Evolutionary conservation across 2,113 vertebrate species (phyloP).

Genomic region (Galeopterus variegatus): DNA sequence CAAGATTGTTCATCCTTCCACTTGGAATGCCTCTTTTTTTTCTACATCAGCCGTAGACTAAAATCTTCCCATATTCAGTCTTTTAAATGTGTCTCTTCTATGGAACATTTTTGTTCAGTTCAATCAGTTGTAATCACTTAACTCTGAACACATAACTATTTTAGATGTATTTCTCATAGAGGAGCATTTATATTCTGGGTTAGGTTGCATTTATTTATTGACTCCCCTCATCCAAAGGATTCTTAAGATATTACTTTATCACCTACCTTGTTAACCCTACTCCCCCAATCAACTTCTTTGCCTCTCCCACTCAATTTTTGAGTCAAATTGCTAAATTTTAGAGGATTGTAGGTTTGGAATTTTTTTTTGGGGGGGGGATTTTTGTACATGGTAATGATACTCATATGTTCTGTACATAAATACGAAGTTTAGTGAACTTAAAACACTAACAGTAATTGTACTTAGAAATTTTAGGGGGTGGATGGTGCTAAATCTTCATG

Average conservation of each 20-base stretch:
- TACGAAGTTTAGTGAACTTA: background rate
- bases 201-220: constrained; percentile 27
- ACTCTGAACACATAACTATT: background rate
- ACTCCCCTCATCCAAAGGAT: background rate
- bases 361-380: background rate
- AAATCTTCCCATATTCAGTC: background rate
- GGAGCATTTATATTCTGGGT: background rate
- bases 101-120: background rate
- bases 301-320: background rate
- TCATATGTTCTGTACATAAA: constrained; percentile 15
- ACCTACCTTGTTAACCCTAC: background rate
- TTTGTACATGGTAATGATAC: background rate
- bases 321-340: constrained; percentile 17
- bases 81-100: background rate
- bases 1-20: background rate
- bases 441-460: background rate
- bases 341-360: background rate
- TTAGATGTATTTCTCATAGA: background rate
- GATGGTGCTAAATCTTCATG: background rate
- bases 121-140: background rate
- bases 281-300: background rate
- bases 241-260: background rate
- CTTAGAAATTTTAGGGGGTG: background rate
- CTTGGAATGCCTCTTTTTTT: background rate
- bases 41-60: fast-evolving